Percentiles rank a stretch among this genome's conserved stretches.
Evolutionary conservation across 2,113 vertebrate species (phyloP).

Genomic region (Syngnathus scovelli): DNA sequence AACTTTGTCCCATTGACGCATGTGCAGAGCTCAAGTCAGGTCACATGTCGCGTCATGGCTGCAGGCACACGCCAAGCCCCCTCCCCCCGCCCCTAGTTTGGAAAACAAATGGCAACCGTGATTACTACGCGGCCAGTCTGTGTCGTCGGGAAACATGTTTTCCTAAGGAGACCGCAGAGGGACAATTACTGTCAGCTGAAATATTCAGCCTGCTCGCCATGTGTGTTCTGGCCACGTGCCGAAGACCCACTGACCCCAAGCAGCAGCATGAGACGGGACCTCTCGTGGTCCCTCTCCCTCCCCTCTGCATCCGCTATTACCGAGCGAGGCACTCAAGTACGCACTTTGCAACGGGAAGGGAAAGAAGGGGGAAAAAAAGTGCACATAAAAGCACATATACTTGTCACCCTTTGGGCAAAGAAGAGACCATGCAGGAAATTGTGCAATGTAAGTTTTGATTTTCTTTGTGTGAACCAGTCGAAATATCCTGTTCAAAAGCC

Average conservation of each 20-base stretch:
- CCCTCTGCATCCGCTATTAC: neutral
- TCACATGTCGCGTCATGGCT: constrained; percentile 46
- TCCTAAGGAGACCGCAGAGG: constrained; percentile 63
- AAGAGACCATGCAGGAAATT: constrained; percentile 35
- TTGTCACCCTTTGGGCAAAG: constrained; percentile 23
- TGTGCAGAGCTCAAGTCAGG: constrained; percentile 28
- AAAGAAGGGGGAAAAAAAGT: neutral
- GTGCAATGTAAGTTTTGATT: constrained; percentile 46
- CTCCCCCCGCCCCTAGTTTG: constrained; percentile 42
- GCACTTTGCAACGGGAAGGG: constrained; percentile 3
- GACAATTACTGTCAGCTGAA: constrained; percentile 65
- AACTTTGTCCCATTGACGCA: constrained; percentile 22
- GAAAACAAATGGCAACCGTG: constrained; percentile 60
- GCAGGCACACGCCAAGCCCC: constrained; percentile 39
- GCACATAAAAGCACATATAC: constrained; percentile 22
- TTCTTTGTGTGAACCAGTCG: constrained; percentile 44
- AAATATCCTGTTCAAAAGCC: constrained; percentile 43
- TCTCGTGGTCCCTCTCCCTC: constrained; percentile 26
- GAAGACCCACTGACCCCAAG: constrained; percentile 61
- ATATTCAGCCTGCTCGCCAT: constrained; percentile 60
- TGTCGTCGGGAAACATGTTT: constrained; percentile 63
- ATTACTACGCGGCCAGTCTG: constrained; percentile 59
- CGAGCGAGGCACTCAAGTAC: constrained; percentile 19
- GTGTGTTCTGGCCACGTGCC: constrained; percentile 66
- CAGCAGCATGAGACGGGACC: constrained; percentile 57